Evolutionary conservation across 92 coral and sea anemone species (phyloP), one percentile per base, ranked within the genome.

Genomic region (Parazoanthus atlanticus): DNA sequence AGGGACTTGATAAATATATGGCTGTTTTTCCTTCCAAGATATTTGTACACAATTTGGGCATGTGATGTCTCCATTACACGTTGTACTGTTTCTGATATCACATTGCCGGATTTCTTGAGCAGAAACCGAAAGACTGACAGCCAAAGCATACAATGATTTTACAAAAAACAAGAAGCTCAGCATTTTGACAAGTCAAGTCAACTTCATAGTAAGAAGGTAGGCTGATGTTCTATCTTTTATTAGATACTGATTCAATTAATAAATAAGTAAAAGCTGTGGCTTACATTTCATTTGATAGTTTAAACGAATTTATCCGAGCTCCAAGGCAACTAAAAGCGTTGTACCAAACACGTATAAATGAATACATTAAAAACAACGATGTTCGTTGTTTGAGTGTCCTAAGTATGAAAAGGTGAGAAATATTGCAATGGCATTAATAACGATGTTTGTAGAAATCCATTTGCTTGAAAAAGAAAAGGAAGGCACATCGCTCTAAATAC

Each of bases 11-110:
- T 52, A 52, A 32, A 74, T 74, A 74, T 74, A 74, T 30, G 78
- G 78, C 17, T 74, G 78, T 74, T 34, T 74, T 30, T 74, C 78
- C 41, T 74, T 74, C 78, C 41, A 30, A 34, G 78, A 74, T 13
- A 74, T 74, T 29, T 74, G 23, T 34, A 74, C 78, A 74, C 78
- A 74, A 13, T 30, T 30, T 32, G 78, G 78, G 21, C 78, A 74
- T 34, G 41, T 34, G 19, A 40, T 34, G 5, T 74, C 78, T 2
- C 78, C 78, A 74, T 6, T 66, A 66, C 72, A 66, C 1, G 72
- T 66, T 66, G 72, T 23, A 66, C 9, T 66, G 29, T 66, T 66
- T 66, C 11, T 66, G 29, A 66, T 66, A 66, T 66, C 72, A 66
- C 72, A 66, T 0, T 66, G 72, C 29, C 31, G 72, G 72, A 66